These are phyloP conservation scores for Melanchra persicariae DNA, from an alignment of 2,888 invertebrate genomes.

Conservation along the genomic window DNA sequence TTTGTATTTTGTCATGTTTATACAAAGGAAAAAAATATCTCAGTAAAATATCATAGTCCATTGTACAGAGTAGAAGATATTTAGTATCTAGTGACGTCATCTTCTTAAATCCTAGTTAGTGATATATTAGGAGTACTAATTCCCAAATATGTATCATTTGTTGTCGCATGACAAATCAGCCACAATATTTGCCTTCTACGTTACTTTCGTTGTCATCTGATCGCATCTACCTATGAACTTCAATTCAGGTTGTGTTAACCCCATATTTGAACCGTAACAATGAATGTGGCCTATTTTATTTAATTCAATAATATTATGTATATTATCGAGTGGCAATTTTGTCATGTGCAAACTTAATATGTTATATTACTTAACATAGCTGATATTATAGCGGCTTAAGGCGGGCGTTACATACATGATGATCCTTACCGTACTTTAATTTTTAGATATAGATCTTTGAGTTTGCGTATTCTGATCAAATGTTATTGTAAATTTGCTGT, in stretches of 20 bases:
- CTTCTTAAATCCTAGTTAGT: conserved; percentile 87
- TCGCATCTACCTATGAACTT: conserved; percentile 68
- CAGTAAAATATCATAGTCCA: conserved; percentile 89
- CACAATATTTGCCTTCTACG: conserved; percentile 74
- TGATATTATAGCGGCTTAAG: conserved; percentile 88
- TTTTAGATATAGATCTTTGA: conserved; percentile 87
- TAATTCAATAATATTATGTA: conserved; percentile 73
- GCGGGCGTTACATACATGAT: conserved; percentile 86
- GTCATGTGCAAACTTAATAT: conserved; percentile 84
- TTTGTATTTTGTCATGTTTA: conserved; percentile 91
- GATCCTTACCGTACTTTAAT: conserved; percentile 85
- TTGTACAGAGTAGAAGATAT: conserved; percentile 89
- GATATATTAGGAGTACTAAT: conserved; percentile 87
- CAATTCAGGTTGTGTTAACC: conserved; percentile 84
- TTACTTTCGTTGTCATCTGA: conserved; percentile 74
- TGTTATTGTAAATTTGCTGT: conserved; percentile 89
- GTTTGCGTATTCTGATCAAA: conserved; percentile 89
- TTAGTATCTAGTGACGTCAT: conserved; percentile 86
- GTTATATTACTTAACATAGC: conserved; percentile 87
- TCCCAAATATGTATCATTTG: conserved; percentile 83
- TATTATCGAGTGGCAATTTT: conserved; percentile 80
- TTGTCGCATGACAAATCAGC: conserved; percentile 85
- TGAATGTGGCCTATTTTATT: conserved; percentile 88
- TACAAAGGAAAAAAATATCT: conserved; percentile 88
- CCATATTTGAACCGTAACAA: conserved; percentile 83